Evolutionary conservation across 1,140 invertebrate genomes (phyloP), one percentile per base, ranked within the genome.

Genomic region (Diabrotica undecimpunctata): DNA sequence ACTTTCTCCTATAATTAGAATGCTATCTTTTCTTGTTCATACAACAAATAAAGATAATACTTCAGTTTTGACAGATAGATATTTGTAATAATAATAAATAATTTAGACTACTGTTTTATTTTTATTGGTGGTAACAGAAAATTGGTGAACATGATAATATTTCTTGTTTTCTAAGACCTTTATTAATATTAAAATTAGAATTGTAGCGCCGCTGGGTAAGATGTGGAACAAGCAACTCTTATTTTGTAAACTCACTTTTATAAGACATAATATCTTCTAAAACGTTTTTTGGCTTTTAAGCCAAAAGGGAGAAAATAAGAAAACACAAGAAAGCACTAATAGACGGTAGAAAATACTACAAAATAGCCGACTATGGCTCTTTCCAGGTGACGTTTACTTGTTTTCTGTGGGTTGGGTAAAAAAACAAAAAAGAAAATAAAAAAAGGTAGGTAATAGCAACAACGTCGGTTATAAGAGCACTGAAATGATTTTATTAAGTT

Each of bases 191-290:
- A n/a, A n/a, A n/a, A n/a, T n/a, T n/a, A n/a, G n/a, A n/a, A 25
- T 25, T 46, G 41, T 3, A 8, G n/a, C 41, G 41, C n/a, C 6
- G 3, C 41, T 46, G 41, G 41, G 8, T 46, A 46, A 46, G 6
- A 46, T 46, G 41, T 10, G 41, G 8, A 46, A 46, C 41, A 46
- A 10, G 41, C 25, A 25, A 25, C 25, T 25, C 25, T 46, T 6
- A 10, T n/a, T 46, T 8, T 46, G 41, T 46, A n/a, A 10, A 46
- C 41, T 8, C n/a, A 8, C 41, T 8, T 46, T n/a, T 46, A 46
- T 46, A 46, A 46, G n/a, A 46, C 41, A 46, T 46, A 46, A 46
- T 46, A 46, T n/a, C n/a, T 46, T 46, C 41, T 46, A 46, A 46
- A 46, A 46, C 41, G 41, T 46, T 46, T 46, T 46, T 46, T 46